phyloP scores from a whole-genome alignment of 2,113 vertebrate genomes.

The Girardinichthys multiradiatus region DNA sequence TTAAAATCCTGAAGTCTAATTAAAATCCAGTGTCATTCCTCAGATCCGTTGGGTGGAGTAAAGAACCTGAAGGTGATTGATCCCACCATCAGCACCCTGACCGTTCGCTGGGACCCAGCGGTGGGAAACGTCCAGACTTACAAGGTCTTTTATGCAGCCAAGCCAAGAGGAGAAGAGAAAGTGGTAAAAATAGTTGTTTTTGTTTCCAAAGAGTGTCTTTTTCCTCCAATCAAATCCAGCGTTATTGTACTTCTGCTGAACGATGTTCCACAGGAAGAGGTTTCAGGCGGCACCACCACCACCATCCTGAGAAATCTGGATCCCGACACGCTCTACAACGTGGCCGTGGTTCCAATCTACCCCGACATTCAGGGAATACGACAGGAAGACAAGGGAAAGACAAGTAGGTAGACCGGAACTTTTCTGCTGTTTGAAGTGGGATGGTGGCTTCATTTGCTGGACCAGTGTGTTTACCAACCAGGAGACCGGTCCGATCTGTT shows the following conservation, averaged over 20 bases:
- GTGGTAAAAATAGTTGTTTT: conserved; percentile 83
- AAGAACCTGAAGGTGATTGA: conserved; percentile 88
- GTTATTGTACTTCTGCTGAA: neutral
- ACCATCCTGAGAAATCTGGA: conserved; percentile 74
- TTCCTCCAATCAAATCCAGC: neutral
- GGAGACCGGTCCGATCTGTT: no score
- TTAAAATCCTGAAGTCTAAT: neutral
- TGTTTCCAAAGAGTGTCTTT: neutral
- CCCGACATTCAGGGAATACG: conserved; percentile 90
- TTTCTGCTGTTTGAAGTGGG: no score
- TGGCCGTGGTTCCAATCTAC: conserved; percentile 78
- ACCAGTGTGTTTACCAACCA: no score
- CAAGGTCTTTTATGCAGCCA: conserved; percentile 85
- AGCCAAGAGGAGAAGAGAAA: conserved; percentile 79
- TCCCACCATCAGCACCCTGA: conserved; percentile 86
- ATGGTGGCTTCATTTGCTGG: no score
- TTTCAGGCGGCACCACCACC: conserved; percentile 89
- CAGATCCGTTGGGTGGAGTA: conserved; percentile 90
- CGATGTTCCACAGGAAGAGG: conserved; percentile 81
- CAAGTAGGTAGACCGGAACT: conserved; percentile 83
- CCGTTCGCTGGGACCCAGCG: conserved; percentile 88
- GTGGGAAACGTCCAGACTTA: conserved; percentile 90
- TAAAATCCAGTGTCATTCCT: conserved; percentile 6
- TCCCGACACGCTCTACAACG: conserved; percentile 74
- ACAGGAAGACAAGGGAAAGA: conserved; percentile 86